Percentiles rank a stretch among this genome's conserved stretches.
phyloP scores from a whole-genome alignment of 2,888 invertebrate genomes.

The Netelia inedita region DNA sequence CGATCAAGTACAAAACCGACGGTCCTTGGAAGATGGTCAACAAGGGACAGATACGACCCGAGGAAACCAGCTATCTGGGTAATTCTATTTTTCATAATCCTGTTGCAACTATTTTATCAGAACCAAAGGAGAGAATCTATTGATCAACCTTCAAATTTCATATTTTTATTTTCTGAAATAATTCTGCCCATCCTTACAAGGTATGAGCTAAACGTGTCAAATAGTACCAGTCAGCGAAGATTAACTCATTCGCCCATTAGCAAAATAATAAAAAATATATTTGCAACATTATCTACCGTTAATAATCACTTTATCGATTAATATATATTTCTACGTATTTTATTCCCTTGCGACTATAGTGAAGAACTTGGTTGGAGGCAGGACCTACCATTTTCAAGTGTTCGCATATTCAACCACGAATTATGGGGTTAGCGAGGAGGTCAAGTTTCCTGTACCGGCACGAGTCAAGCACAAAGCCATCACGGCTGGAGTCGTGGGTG shows the following conservation, averaged over 20 bases:
- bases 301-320: neutral
- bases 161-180: too few species aligned
- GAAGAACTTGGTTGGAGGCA: slow-evolving; percentile 95
- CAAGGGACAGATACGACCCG: slow-evolving; percentile 94
- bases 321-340: slow-evolving; percentile 18
- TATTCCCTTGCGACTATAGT: slow-evolving; percentile 86
- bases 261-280: too few species aligned
- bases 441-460: slow-evolving; percentile 95
- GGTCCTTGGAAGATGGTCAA: slow-evolving; percentile 95
- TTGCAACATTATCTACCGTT: too few species aligned
- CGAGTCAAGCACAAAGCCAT: slow-evolving; percentile 97
- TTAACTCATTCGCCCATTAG: too few species aligned
- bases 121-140: too few species aligned
- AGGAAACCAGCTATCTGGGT: slow-evolving; percentile 96
- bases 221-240: too few species aligned
- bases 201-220: neutral
- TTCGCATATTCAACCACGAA: slow-evolving; percentile 94
- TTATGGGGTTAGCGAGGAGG: slow-evolving; percentile 94
- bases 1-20: slow-evolving; percentile 96
- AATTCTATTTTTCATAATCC: slow-evolving; percentile 74
- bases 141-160: too few species aligned
- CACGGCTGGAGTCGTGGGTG: slow-evolving; percentile 98
- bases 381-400: slow-evolving; percentile 96
- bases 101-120: neutral
- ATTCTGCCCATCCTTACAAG: too few species aligned